Base-by-base conservation (phyloP, 2,113 vertebrate genomes). In the Artemisiospiza belli region DNA sequence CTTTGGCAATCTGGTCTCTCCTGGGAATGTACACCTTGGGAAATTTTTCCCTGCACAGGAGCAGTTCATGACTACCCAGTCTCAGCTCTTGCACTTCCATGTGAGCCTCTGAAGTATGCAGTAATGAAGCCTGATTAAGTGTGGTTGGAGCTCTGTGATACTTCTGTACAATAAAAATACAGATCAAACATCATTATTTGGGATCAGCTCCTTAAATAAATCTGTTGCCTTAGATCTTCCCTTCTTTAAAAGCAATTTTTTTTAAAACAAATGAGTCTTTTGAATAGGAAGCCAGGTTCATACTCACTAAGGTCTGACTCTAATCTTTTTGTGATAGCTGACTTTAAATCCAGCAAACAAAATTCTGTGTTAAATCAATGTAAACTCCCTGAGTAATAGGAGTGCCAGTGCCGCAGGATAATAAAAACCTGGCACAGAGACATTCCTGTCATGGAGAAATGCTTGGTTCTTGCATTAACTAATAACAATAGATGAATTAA, bases 391-490 rank as follows among this genome's bases (percentile, higher is more conserved):
- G 68, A 86, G 70, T 92, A 92, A 77, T 58, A 62, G 68, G 47
- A 81, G 94, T 85, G 91, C 90, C 84, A 88, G 94, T 75, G 77
- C 93, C 8, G 87, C 92, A 97, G 80, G 78, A 68, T 94, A 91
- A 91, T 93, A 96, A 97, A 97, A 95, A 89, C 86, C 87, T 96
- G 95, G 95, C 91, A 51, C 31, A 30, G 79, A 87, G 90, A 92
- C 58, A 20, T 19, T 85, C 89, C 81, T 94, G 92, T 93, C 86
- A 94, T 11, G 69, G 89, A 90, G 89, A 95, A 97, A 96, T 84
- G 92, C 52, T 93, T 81, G 90, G 82, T 94, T 95, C 76, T 96
- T 95, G 73, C 87, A 87, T 97, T 97, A 96, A 95, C 95, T 89
- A 96, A 94, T 92, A 95, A 92, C 68, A 94, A 96, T 68, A 83